A percentile compares a stretch with the other conserved stretches of the same genome.
Evolutionary conservation across 2,797 vertebrate species (phyloP).

Genomic region (Sphenopsis melanotis): DNA sequence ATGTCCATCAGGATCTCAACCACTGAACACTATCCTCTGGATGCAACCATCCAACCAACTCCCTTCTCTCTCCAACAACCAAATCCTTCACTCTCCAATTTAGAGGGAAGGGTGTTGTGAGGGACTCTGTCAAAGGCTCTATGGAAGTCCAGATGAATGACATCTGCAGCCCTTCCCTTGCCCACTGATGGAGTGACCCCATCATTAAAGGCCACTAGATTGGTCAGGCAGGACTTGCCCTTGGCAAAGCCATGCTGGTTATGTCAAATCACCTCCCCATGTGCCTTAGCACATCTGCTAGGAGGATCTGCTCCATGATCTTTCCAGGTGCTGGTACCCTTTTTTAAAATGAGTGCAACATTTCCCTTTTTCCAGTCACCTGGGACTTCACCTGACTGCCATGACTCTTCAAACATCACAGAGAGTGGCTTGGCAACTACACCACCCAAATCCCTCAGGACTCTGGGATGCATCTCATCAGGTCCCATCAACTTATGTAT

Average conservation of each 20-base stretch:
- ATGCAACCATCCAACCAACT: background rate
- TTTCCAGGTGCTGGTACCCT: background rate
- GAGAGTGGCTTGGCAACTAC: background rate
- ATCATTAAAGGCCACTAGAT: background rate
- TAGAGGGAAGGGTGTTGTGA: background rate
- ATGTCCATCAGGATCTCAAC: background rate
- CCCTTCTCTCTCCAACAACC: no score
- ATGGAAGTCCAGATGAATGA: background rate
- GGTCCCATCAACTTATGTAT: rapidly evolving
- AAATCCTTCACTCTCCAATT: background rate
- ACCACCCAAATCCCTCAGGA: background rate
- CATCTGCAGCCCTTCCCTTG: background rate
- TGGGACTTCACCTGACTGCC: background rate
- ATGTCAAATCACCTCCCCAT: background rate
- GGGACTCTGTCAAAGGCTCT: background rate
- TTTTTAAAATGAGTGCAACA: background rate
- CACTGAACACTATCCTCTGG: background rate
- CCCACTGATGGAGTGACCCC: background rate
- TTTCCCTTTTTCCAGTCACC: background rate
- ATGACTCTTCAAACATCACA: background rate
- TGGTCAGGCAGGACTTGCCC: background rate
- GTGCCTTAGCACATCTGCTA: background rate
- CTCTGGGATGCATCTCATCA: background rate
- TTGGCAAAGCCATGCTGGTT: background rate
- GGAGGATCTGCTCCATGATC: background rate